These are phyloP conservation scores for Acipenser ruthenus DNA, from an alignment of 2,797 vertebrate genomes.

Conservation along the genomic window DNA sequence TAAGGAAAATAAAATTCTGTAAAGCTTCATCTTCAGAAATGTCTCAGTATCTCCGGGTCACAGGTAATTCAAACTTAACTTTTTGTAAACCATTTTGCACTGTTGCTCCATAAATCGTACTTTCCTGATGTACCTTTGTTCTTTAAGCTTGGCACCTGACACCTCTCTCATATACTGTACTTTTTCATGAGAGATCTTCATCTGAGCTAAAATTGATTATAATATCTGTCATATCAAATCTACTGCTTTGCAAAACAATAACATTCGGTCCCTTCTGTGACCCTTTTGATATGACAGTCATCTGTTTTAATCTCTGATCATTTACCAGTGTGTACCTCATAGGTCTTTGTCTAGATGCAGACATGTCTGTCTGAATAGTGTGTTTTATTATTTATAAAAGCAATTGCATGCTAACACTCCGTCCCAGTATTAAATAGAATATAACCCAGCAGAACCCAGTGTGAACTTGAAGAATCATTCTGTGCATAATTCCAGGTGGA, in stretches of 20 bases:
- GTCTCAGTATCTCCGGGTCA: too few relatives aligned
- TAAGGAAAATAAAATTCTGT: too few relatives aligned
- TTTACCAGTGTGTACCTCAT: not conserved
- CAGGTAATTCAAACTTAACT: not conserved
- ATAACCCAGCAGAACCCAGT: not conserved
- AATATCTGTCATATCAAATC: not conserved
- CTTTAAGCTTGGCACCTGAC: not conserved
- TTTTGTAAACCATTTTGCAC: not conserved
- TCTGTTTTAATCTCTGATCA: not conserved
- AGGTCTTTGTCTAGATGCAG: not conserved
- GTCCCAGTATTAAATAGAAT: too few relatives aligned
- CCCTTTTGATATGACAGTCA: not conserved
- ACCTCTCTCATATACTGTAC: not conserved
- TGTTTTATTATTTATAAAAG: not conserved
- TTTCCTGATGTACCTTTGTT: not conserved
- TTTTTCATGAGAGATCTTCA: slow-evolving; percentile 1
- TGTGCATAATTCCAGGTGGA: not conserved
- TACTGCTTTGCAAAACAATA: not conserved
- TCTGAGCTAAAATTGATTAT: slow-evolving; percentile 5
- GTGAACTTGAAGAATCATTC: not conserved
- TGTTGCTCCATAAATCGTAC: not conserved
- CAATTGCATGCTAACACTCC: not conserved
- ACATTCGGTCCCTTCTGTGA: not conserved
- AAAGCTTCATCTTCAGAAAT: too few relatives aligned
- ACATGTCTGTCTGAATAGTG: not conserved